A percentile compares a stretch with the other conserved stretches of the same genome.
phyloP scores from a whole-genome alignment of 2,113 vertebrate species.

The Chionis minor region DNA sequence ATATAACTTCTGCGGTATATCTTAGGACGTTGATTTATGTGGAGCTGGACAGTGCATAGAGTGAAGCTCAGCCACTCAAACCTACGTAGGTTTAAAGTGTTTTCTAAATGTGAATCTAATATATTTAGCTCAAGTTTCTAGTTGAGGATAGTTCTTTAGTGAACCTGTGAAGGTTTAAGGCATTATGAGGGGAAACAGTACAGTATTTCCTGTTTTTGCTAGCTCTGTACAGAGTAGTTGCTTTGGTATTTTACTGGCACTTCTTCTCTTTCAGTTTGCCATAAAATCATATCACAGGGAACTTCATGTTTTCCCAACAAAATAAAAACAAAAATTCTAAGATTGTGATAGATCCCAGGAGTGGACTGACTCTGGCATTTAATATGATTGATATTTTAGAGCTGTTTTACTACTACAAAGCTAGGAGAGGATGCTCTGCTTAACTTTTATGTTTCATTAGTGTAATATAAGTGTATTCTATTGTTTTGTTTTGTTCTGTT shows the following conservation, averaged over 20 bases:
- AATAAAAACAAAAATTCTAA: background rate
- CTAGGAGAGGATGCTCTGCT: background rate
- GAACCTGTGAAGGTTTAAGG: background rate
- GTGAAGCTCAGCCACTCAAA: background rate
- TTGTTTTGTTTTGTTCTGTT: slow-evolving; percentile 1
- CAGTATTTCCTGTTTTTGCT: background rate
- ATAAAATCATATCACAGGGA: background rate
- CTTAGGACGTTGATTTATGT: background rate
- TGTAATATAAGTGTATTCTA: background rate
- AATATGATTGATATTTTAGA: background rate
- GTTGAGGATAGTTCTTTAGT: background rate
- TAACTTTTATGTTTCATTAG: background rate
- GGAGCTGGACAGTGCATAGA: background rate
- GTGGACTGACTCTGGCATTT: background rate
- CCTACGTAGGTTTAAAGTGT: background rate
- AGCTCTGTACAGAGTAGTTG: background rate
- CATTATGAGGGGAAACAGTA: background rate
- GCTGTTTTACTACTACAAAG: background rate
- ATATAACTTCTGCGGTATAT: background rate
- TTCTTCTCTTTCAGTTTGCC: background rate
- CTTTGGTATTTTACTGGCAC: background rate
- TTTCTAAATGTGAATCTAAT: background rate
- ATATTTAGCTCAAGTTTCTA: background rate
- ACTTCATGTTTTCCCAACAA: background rate
- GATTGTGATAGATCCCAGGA: background rate